These are phyloP conservation scores for Rhingia campestris DNA, from an alignment of 2,888 invertebrate genomes.

Conservation along the genomic window DNA sequence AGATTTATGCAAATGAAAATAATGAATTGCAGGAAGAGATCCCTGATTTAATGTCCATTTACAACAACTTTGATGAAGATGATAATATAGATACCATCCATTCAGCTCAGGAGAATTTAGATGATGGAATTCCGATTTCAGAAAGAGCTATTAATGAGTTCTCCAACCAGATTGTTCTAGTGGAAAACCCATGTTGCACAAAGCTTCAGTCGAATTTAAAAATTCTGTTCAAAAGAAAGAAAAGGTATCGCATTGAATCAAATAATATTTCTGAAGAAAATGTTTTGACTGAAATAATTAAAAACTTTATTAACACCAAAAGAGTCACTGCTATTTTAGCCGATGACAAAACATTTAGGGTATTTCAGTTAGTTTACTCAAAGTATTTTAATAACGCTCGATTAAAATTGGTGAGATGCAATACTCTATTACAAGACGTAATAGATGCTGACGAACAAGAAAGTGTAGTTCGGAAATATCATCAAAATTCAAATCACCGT, in stretches of 20 bases:
- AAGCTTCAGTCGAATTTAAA: background rate
- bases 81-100: conserved; percentile 11
- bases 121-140: conserved; percentile 37
- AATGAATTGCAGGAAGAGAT: background rate
- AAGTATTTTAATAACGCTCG: conserved; percentile 22
- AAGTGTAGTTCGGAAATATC: conserved; percentile 20
- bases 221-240: conserved; percentile 24
- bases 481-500: conserved; percentile 34
- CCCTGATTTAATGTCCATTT: conserved; percentile 1
- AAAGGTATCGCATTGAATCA: conserved; percentile 8
- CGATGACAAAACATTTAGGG: conserved; percentile 14
- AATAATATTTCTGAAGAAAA: conserved; percentile 2
- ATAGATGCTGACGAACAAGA: conserved; percentile 23
- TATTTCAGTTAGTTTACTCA: conserved; percentile 3
- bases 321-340: conserved; percentile 17
- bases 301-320: conserved; percentile 1
- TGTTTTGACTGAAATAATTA: background rate
- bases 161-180: conserved; percentile 13
- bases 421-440: conserved; percentile 7
- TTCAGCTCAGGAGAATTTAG: conserved; percentile 23
- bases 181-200: background rate
- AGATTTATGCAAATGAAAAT: background rate
- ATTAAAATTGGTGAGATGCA: conserved; percentile 19
- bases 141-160: conserved; percentile 36
- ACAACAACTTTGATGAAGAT: conserved; percentile 11